A percentile compares a stretch with the other conserved stretches of the same genome.
phyloP scores from a whole-genome alignment of 2,888 invertebrate genomes.

The Orthosia incerta region DNA sequence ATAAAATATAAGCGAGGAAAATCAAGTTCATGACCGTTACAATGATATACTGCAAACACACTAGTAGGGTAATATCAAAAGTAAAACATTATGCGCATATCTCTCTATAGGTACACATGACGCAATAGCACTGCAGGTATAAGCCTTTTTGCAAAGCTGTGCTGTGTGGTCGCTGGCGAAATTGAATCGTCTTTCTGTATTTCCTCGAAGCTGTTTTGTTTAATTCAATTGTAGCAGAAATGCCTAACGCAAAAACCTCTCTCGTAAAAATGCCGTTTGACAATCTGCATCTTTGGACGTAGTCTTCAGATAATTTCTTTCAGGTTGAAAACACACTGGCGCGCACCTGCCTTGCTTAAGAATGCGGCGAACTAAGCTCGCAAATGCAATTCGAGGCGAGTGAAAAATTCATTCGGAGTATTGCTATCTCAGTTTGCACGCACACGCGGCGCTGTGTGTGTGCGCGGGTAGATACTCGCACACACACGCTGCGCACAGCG shows the following conservation, averaged over 20 bases:
- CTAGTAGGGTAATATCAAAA: too few species aligned
- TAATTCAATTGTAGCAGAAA: neutral
- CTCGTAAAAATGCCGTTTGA: neutral
- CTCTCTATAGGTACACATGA: neutral
- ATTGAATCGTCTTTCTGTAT: constrained; percentile 18
- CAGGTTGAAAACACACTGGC: too few species aligned
- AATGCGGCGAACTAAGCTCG: too few species aligned
- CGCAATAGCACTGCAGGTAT: neutral
- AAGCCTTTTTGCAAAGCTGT: constrained; percentile 5
- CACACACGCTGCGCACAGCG: too few species aligned
- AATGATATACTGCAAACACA: neutral
- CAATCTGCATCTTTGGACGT: neutral
- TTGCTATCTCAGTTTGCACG: too few species aligned
- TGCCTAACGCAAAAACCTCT: neutral
- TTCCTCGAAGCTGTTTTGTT: constrained; percentile 6
- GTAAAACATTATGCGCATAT: neutral
- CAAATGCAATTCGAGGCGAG: too few species aligned
- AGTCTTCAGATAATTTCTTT: too few species aligned
- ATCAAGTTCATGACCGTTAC: neutral
- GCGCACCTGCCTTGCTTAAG: too few species aligned
- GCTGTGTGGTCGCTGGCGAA: neutral
- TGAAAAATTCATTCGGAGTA: too few species aligned
- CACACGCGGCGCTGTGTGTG: too few species aligned
- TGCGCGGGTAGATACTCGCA: too few species aligned
- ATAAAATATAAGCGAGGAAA: neutral